phyloP scores from a whole-genome alignment of 2,113 vertebrate genomes.

The Cebus imitator region DNA sequence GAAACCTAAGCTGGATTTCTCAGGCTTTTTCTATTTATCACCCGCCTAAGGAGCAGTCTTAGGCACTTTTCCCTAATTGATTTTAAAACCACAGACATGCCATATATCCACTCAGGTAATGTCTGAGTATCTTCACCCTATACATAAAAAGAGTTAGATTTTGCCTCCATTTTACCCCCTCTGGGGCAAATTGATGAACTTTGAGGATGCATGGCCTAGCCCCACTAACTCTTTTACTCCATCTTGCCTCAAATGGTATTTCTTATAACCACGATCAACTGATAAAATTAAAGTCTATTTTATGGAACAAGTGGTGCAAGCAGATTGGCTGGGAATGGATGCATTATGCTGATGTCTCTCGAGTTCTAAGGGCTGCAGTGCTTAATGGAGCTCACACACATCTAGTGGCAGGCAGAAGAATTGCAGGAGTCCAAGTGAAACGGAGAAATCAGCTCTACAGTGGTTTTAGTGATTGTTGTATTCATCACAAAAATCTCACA shows the following conservation, averaged over 20 bases:
- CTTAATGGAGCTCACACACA: background rate
- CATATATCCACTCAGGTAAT: background rate
- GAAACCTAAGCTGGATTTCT: background rate
- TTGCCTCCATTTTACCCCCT: background rate
- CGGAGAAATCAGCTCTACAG: background rate
- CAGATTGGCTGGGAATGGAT: background rate
- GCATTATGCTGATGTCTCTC: background rate
- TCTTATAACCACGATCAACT: background rate
- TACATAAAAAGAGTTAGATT: background rate
- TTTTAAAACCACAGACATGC: background rate
- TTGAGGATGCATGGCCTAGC: background rate
- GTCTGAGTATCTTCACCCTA: background rate
- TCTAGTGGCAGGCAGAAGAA: slow-evolving; percentile 22
- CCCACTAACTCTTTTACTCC: background rate
- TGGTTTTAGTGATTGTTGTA: background rate
- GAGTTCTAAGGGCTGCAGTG: background rate
- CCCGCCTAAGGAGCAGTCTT: background rate
- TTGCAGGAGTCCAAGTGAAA: background rate
- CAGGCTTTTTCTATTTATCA: background rate
- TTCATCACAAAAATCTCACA: background rate
- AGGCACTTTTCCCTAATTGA: background rate
- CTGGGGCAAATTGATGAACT: background rate
- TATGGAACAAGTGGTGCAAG: background rate
- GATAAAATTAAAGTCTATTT: background rate
- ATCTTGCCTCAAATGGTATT: background rate